A percentile compares a stretch with the other conserved stretches of the same genome.
Evolutionary conservation across 2,888 invertebrate species (phyloP).

Genomic region (Luffia ferchaultella): DNA sequence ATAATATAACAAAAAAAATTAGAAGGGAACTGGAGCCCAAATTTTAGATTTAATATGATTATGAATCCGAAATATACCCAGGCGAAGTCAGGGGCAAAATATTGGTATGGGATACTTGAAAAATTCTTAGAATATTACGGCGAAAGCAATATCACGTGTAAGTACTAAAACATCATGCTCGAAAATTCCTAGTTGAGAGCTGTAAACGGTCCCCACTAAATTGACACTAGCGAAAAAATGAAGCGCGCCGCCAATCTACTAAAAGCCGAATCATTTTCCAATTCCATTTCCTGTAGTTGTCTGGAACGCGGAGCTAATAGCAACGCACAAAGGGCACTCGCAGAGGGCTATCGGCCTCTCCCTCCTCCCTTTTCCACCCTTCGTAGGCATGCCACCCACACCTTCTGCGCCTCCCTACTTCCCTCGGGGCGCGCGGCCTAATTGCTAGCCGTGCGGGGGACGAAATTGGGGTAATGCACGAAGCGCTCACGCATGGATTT

Average conservation of each 20-base stretch:
- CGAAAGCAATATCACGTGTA: too few species aligned
- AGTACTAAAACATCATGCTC: too few species aligned
- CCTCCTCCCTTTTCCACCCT: slow-evolving; percentile 14
- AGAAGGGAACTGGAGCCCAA: too few species aligned
- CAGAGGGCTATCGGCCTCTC: slow-evolving; percentile 8
- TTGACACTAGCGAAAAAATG: slow-evolving; percentile 16
- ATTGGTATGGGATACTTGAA: too few species aligned
- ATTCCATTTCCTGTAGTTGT: slow-evolving; percentile 47
- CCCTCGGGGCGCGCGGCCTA: slow-evolving; percentile 43
- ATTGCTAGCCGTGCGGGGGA: slow-evolving; percentile 34
- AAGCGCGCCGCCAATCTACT: slow-evolving; percentile 52
- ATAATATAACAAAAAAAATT: too few species aligned
- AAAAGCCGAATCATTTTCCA: slow-evolving; percentile 62
- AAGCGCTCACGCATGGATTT: slow-evolving; percentile 34
- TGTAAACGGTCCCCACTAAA: not conserved
- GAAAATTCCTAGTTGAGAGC: too few species aligned
- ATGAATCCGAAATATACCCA: too few species aligned
- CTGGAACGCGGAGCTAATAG: slow-evolving; percentile 22
- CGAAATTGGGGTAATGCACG: slow-evolving; percentile 61
- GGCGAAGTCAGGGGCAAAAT: too few species aligned
- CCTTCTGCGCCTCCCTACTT: slow-evolving; percentile 22
- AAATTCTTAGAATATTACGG: too few species aligned
- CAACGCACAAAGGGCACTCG: slow-evolving; percentile 3
- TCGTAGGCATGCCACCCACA: slow-evolving; percentile 11
- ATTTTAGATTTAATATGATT: too few species aligned